These are phyloP conservation scores for Zosterops pallidus DNA, from an alignment of 2,113 vertebrate species.

Conservation along the genomic window DNA sequence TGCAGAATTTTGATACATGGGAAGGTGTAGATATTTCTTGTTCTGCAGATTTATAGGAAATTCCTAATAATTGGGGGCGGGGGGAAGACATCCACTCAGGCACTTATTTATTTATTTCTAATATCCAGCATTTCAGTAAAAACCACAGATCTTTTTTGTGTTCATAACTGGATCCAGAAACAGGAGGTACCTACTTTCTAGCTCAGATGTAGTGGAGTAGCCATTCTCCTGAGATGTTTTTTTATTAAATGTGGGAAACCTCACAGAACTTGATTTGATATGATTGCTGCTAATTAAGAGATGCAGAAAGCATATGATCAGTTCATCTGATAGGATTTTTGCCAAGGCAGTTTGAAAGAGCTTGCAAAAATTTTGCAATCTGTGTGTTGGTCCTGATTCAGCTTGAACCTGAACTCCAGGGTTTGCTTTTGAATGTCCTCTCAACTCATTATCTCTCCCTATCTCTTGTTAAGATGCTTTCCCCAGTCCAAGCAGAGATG, in stretches of 20 bases:
- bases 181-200: neutral
- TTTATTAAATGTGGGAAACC: neutral
- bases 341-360: neutral
- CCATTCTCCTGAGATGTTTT: neutral
- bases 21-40: neutral
- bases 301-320: neutral
- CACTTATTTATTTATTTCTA: neutral
- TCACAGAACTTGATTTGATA: neutral
- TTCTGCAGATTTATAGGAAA: neutral
- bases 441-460: neutral
- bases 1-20: neutral
- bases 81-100: accelerated
- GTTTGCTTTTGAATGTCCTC: neutral
- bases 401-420: neutral
- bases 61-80: accelerated
- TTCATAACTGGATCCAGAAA: neutral
- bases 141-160: neutral
- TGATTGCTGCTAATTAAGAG: neutral
- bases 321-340: neutral
- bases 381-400: neutral
- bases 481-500: neutral
- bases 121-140: neutral
- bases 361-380: neutral
- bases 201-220: neutral
- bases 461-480: neutral